A percentile compares a stretch with the other conserved stretches of the same genome.
These are phyloP conservation scores for Onchidella celtica DNA, from an alignment of 2,888 invertebrate species.

Conservation along the genomic window DNA sequence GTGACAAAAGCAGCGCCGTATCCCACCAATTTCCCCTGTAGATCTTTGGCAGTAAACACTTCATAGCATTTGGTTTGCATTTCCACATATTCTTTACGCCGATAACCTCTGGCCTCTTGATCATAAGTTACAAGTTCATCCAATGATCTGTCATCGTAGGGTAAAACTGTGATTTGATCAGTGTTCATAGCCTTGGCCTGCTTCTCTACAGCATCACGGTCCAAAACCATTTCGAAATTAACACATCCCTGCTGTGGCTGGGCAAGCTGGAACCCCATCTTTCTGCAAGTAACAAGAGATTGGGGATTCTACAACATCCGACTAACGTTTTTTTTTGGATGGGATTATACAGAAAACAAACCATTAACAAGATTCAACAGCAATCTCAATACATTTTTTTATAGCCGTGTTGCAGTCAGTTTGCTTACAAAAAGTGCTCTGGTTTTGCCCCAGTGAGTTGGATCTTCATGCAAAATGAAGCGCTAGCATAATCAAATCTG, in stretches of 20 bases:
- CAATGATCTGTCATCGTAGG: background rate
- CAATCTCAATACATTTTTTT: too few relatives aligned
- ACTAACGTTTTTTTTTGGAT: background rate
- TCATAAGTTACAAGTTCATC: constrained; percentile 21
- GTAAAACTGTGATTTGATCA: background rate
- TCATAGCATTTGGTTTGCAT: constrained; percentile 8
- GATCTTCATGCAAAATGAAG: too few relatives aligned
- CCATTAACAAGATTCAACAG: too few relatives aligned
- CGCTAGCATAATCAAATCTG: too few relatives aligned
- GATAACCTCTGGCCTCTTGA: constrained; percentile 12
- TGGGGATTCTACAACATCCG: too few relatives aligned
- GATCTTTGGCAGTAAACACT: background rate
- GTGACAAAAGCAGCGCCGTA: constrained; percentile 32
- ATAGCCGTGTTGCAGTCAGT: too few relatives aligned
- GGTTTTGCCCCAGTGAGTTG: too few relatives aligned
- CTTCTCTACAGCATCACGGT: background rate
- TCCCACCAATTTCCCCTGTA: background rate
- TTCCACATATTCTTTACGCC: background rate
- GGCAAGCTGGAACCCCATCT: constrained; percentile 20
- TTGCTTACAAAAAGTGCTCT: too few relatives aligned
- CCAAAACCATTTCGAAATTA: constrained; percentile 11
- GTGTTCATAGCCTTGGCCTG: background rate
- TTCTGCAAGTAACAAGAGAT: background rate
- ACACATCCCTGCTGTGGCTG: constrained; percentile 31
- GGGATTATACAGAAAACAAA: background rate